Evolutionary conservation across 2,888 invertebrate genomes (phyloP), one percentile per base, ranked within the genome.

Genomic region (Chrysina gloriosa): DNA sequence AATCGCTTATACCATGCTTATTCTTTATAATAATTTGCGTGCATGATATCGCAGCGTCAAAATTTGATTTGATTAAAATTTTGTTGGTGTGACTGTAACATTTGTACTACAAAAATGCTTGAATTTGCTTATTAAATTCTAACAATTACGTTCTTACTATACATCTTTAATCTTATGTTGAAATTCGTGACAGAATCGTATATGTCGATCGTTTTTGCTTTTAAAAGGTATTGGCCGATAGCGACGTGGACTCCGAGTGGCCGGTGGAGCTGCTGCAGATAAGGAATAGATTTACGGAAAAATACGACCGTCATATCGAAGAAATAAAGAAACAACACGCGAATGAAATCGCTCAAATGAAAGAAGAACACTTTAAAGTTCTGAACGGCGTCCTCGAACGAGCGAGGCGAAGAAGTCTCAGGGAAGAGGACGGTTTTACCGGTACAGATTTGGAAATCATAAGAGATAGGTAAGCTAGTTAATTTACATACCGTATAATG

Each of bases 181-280:
- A n/a, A n/a, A n/a, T n/a, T n/a, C n/a, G n/a, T n/a, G n/a, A n/a
- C n/a, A n/a, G n/a, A n/a, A n/a, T n/a, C n/a, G n/a, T n/a, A n/a
- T n/a, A n/a, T n/a, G n/a, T n/a, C n/a, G n/a, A n/a, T n/a, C n/a
- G n/a, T n/a, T 11, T 29, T 58, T 45, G 19, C 9, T 68, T 42
- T 69, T 34, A 68, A 19, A 82, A 93, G 93, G 89, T 90, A 77
- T 83, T 93, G 76, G 85, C 92, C 72, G 86, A 89, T 77, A 90
- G 92, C 21, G 86, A 87, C 70, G 89, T 89, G 63, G 90, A 90
- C 78, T 88, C 90, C 80, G 89, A 90, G 86, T 92, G 92, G 91
- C 92, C 93, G 39, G 83, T 88, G 69, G 93, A 93, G 83, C 85
- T 93, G 73, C 85, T 92, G 61, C 87, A 90, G 72, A 82, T 93